These are phyloP conservation scores for Drosophila merina DNA, from an alignment of 2,888 invertebrate genomes.

Conservation along the genomic window DNA sequence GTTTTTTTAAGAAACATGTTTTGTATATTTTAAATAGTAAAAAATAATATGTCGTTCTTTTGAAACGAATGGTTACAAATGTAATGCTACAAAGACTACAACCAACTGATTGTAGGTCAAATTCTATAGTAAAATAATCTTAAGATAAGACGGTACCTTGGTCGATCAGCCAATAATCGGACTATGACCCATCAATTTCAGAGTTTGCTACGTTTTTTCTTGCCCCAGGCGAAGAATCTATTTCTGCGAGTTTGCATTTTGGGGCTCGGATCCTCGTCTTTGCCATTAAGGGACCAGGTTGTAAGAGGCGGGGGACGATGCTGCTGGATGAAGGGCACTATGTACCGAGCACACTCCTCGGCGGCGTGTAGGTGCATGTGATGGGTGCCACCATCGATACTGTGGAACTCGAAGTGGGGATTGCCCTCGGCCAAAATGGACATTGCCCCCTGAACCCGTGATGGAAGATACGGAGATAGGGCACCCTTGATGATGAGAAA, in stretches of 20 bases:
- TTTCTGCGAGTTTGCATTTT: constrained; percentile 16
- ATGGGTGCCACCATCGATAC: constrained; percentile 87
- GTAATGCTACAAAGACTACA: too few relatives aligned
- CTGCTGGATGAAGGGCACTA: constrained; percentile 60
- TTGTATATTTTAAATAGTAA: not conserved
- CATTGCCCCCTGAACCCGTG: constrained; percentile 84
- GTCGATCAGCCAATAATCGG: not conserved
- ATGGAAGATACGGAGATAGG: constrained; percentile 83
- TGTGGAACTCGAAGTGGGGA: constrained; percentile 86
- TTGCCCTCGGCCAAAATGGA: constrained; percentile 86
- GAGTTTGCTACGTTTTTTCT: constrained; percentile 39
- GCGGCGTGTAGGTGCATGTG: constrained; percentile 89
- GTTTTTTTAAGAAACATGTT: not conserved
- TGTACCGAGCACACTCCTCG: constrained; percentile 85
- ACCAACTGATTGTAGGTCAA: not conserved
- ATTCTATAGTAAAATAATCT: not conserved
- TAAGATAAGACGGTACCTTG: not conserved
- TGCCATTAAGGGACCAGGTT: constrained; percentile 48
- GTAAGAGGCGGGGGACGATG: constrained; percentile 48
- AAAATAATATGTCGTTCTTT: not conserved
- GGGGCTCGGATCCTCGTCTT: constrained; percentile 18
- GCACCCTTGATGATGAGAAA: constrained; percentile 87
- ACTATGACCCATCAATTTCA: constrained; percentile 12
- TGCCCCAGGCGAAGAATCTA: constrained; percentile 35
- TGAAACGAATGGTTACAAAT: too few relatives aligned